Evolutionary conservation across 1,140 invertebrate species (phyloP).

Genomic region (Heliothis subflexa): DNA sequence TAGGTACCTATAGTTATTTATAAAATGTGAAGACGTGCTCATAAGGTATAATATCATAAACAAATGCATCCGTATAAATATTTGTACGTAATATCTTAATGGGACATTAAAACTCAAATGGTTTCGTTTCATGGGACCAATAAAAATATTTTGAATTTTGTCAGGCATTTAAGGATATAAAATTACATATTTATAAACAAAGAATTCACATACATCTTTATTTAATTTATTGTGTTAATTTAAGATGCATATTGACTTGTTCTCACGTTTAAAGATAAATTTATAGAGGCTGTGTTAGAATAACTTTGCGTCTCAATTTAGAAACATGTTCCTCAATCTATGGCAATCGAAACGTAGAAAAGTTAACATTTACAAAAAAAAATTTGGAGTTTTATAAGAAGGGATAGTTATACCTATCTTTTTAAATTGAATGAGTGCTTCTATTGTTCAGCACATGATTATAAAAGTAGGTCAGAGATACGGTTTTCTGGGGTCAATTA

Average conservation of each 20-base stretch:
- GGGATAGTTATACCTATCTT: no score
- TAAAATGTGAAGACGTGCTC: no score
- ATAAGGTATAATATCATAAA: not conserved
- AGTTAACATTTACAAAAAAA: no score
- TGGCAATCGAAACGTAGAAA: not conserved
- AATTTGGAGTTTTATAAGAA: no score
- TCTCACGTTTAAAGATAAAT: not conserved
- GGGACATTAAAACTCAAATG: conserved; percentile 51
- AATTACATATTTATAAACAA: conserved; percentile 16
- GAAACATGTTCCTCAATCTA: not conserved
- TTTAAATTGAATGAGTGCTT: no score
- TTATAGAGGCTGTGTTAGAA: conserved; percentile 4
- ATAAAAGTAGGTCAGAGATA: no score
- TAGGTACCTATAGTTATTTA: no score
- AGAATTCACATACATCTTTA: not conserved
- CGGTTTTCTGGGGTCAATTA: no score
- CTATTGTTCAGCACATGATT: no score
- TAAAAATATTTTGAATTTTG: conserved; percentile 40
- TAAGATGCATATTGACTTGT: not conserved
- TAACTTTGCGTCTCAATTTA: not conserved
- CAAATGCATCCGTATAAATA: not conserved
- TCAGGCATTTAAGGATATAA: conserved; percentile 19
- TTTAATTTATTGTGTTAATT: conserved; percentile 11
- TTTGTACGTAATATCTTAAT: conserved; percentile 53
- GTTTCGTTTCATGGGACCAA: conserved; percentile 32